Percentiles rank a stretch among this genome's conserved stretches.
Evolutionary conservation across 2,113 vertebrate species (phyloP).

Genomic region (Tychaedon coryphoeus): DNA sequence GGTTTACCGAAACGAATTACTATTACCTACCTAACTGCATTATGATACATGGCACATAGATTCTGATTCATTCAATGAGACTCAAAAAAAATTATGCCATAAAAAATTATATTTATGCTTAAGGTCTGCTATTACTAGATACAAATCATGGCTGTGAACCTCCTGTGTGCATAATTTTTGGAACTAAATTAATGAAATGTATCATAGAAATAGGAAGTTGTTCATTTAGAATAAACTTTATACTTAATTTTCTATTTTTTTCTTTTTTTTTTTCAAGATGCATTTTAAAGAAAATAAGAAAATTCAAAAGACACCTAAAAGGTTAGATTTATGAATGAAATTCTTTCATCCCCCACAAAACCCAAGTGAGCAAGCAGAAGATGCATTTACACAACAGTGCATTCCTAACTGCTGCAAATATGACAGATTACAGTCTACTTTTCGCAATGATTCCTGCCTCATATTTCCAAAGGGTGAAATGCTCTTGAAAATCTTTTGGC

Average conservation of each 20-base stretch:
- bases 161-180: background rate
- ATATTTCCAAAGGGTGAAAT: background rate
- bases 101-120: conserved; percentile 9
- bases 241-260: no score
- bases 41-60: background rate
- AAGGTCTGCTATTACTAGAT: background rate
- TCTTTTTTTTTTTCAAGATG: background rate
- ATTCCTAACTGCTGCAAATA: conserved; percentile 12
- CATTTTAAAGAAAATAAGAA: background rate
- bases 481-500: background rate
- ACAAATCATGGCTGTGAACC: background rate
- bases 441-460: conserved; percentile 28
- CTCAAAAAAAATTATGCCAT: background rate
- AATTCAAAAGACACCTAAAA: background rate
- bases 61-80: background rate
- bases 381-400: conserved; percentile 27
- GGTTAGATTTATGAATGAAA: background rate
- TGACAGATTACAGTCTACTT: conserved; percentile 25
- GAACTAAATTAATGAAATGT: background rate
- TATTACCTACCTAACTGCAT: background rate
- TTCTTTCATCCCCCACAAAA: background rate
- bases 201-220: background rate
- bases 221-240: background rate
- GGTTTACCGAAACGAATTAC: conserved; percentile 1
- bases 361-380: conserved; percentile 25